Base-by-base conservation (phyloP, 2,888 invertebrate genomes). In the Schrankia costaestrigalis region DNA sequence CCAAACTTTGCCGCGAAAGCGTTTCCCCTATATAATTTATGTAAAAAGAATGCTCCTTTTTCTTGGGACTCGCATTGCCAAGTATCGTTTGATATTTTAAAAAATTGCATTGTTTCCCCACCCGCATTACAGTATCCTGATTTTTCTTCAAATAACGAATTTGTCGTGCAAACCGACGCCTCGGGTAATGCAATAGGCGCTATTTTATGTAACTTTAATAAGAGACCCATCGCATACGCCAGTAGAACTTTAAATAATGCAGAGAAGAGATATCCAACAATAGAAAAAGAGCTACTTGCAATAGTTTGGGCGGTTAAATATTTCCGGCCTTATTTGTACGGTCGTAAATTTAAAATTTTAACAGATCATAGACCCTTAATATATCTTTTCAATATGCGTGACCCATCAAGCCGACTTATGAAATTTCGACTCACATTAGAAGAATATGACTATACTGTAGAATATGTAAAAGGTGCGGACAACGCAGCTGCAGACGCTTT, bases 401-500 rank as follows among this genome's bases (percentile, higher is more conserved):
- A 26, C 6, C 15, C 26, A 2, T 15, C 15, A 1, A 39, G 33
- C 23, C 8, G 39, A 7, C 13, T 38, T 14, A 9, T 29, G 6
- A 31, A 31, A 11, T 32, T 31, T 11, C 8, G 29, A 19, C 23
- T 30, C 2, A 8, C 7, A 3, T 24, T 41, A 12, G 38, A 37
- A 12, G 39, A 42, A 26, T 41, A 41, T 33, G 26, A 48, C 27
- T 48, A 30, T 28, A 33, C 14, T n/a, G 29, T 50, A 18, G 33
- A 28, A n/a, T 50, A 46, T 30, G 31, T 46, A n/a, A 34, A 37
- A 35, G 50, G 50, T 10, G 12, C 18, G 14, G 19, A 41, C 8
- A 50, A 50, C 18, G 37, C 28, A 17, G 39, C 30, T 22, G 46
- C 44, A 24, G 43, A 50, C 18, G 46, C 44, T n/a, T 42, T 44